These are phyloP conservation scores for Labroides dimidiatus DNA, from an alignment of 2,797 vertebrate genomes.

Conservation along the genomic window DNA sequence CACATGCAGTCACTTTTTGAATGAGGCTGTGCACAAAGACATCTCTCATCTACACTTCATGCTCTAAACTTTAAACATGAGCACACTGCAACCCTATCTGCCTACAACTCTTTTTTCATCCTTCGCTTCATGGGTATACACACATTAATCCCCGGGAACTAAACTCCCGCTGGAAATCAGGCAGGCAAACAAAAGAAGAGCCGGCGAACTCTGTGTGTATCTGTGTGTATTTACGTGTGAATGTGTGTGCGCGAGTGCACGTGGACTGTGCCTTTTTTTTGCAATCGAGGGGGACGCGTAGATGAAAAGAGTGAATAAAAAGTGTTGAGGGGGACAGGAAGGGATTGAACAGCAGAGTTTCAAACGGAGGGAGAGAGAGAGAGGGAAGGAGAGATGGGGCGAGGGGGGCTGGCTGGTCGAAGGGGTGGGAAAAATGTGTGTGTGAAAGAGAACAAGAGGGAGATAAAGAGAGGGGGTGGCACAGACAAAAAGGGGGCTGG, in stretches of 20 bases:
- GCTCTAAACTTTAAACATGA: conserved; percentile 61
- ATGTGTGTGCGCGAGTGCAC: conserved; percentile 21
- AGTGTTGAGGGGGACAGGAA: conserved; percentile 73
- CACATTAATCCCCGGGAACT: conserved; percentile 77
- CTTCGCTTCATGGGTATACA: conserved; percentile 69
- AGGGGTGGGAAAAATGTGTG: conserved; percentile 82
- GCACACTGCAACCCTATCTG: conserved; percentile 37
- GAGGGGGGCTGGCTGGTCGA: conserved; percentile 51
- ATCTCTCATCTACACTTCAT: conserved; percentile 1
- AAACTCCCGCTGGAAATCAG: conserved; percentile 74
- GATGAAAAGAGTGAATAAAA: conserved; percentile 79
- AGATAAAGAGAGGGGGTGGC: conserved; percentile 72
- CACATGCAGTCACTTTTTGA: not conserved
- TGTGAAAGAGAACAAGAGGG: conserved; percentile 81
- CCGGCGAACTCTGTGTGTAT: conserved; percentile 50
- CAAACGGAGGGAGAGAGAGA: conserved; percentile 55
- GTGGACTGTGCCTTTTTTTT: conserved; percentile 57
- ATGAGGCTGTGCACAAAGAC: not conserved
- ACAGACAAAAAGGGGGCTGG: conserved; percentile 75
- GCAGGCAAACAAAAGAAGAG: conserved; percentile 79
- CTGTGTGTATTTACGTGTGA: conserved; percentile 15
- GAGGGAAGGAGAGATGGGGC: conserved; percentile 47
- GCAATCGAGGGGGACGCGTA: conserved; percentile 59
- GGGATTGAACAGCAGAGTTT: conserved; percentile 74
- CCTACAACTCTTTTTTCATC: conserved; percentile 42